phyloP scores from a whole-genome alignment of 2,797 vertebrate genomes.

The Catostomus latipinnis region DNA sequence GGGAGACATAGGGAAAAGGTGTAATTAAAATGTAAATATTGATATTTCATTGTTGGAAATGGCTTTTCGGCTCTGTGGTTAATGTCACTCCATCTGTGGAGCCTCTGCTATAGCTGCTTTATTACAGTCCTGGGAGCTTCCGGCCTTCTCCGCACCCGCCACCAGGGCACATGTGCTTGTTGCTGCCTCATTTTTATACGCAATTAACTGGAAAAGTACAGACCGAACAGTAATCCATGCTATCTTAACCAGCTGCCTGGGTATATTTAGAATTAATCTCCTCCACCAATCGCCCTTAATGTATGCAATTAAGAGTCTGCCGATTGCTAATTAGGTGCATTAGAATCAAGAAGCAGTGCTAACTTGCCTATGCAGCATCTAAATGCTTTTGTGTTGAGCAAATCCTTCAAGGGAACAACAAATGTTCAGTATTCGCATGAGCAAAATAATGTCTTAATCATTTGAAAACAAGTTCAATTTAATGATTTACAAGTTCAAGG shows the following conservation, averaged over 20 bases:
- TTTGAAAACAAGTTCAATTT: too few relatives aligned
- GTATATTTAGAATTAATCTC: slow-evolving; percentile 99
- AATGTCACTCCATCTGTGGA: slow-evolving; percentile 99
- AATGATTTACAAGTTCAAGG: neutral
- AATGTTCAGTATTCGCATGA: neutral
- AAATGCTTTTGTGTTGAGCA: slow-evolving; percentile 56
- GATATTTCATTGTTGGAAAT: slow-evolving; percentile 99
- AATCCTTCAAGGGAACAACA: slow-evolving; percentile 29
- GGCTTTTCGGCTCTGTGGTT: slow-evolving; percentile 95
- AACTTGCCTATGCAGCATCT: slow-evolving; percentile 69
- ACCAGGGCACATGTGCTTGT: slow-evolving; percentile 67
- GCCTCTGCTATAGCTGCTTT: slow-evolving; percentile 92
- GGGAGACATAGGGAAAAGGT: slow-evolving; percentile 81
- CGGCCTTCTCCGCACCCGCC: slow-evolving; percentile 43
- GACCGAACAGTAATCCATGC: slow-evolving; percentile 90
- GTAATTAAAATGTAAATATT: slow-evolving; percentile 99
- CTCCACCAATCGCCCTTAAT: slow-evolving; percentile 99
- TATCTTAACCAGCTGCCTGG: slow-evolving; percentile 95
- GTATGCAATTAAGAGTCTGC: slow-evolving; percentile 99
- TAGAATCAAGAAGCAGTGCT: slow-evolving; percentile 83
- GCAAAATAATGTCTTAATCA: neutral
- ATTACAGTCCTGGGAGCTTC: slow-evolving; percentile 86
- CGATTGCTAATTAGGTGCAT: slow-evolving; percentile 99
- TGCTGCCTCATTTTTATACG: slow-evolving; percentile 92
- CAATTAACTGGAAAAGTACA: slow-evolving; percentile 96